Evolutionary conservation across 2,888 invertebrate genomes (phyloP).

Genomic region (Agrochola lychnidis): DNA sequence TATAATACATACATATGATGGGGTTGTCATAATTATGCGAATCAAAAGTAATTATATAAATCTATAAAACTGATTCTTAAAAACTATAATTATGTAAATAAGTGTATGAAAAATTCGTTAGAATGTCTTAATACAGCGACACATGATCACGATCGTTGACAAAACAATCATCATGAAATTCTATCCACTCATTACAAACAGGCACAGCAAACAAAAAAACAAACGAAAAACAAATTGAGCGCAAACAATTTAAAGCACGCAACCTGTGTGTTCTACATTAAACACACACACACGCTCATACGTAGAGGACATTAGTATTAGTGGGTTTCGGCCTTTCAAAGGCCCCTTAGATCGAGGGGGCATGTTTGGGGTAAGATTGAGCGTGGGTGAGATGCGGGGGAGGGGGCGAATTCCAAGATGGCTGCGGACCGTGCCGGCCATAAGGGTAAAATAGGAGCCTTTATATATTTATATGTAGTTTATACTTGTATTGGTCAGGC

Average conservation of each 20-base stretch:
- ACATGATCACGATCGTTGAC: not conserved
- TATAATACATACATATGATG: too few relatives aligned
- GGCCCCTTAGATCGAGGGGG: constrained; percentile 89
- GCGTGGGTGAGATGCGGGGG: constrained; percentile 84
- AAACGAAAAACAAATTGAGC: constrained; percentile 73
- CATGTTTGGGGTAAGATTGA: constrained; percentile 88
- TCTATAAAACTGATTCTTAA: not conserved
- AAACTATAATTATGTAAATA: not conserved
- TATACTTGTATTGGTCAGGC: constrained; percentile 87
- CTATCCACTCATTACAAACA: constrained; percentile 37
- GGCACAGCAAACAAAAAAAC: constrained; percentile 56
- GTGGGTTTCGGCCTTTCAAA: constrained; percentile 89
- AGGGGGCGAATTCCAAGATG: constrained; percentile 87
- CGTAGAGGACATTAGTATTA: constrained; percentile 89
- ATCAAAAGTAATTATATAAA: too few relatives aligned
- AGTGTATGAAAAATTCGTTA: too few relatives aligned
- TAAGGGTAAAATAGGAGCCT: constrained; percentile 89
- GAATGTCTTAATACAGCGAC: not conserved
- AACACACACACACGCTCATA: constrained; percentile 72
- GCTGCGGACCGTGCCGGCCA: constrained; percentile 89
- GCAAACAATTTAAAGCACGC: constrained; percentile 73
- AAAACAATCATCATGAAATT: constrained; percentile 30
- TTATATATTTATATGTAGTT: constrained; percentile 84
- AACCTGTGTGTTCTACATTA: constrained; percentile 70
- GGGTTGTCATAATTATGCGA: too few relatives aligned